Evolutionary conservation across 2,113 vertebrate species (phyloP), one percentile per base, ranked within the genome.

Genomic region (Mixornis gularis): DNA sequence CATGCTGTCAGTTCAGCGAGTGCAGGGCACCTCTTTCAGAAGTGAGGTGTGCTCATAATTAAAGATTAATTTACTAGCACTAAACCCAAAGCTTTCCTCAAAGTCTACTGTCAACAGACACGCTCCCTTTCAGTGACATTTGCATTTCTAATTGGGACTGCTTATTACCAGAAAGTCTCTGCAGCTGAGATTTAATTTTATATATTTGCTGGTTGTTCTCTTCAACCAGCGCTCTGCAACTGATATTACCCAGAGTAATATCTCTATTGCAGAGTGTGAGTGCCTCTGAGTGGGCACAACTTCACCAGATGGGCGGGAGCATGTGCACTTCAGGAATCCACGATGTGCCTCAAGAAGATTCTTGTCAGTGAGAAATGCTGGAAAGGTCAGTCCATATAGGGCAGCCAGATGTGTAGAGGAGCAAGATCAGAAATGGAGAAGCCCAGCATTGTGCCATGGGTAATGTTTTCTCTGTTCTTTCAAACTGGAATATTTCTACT

Each of bases 81-180:
- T 90, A 83, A 95, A 93, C 43, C 87, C 77, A 87, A 90, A 95
- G 86, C 88, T 78, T 95, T 73, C 77, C 72, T 88, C 64, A 84
- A 90, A 96, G 68, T 86, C 93, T 93, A 90, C 83, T 80, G 88
- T 92, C 95, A 95, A 96, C 95, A 95, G 83, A 88, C 77, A 80
- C 1, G 60, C 88, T 95, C 88, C 64, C 77, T 96, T 84, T 85
- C 92, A 72, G 46, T 94, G 83, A 81, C 81, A 94, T 93, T 94
- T 95, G 86, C 66, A 77, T 94, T 96, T 95, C 94, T 91, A 94
- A 94, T 94, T 94, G 94, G 55, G 70, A 72, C 68, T 63, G 59
- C 88, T 92, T 94, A 82, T 91, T 93, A 96, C 53, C 71, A 79
- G 89, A 34, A 87, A 90, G 59, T 63, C 69, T 80, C 71, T 64